Evolutionary conservation across 2,113 vertebrate species (phyloP).

Genomic region (Trematomus loennbergii): DNA sequence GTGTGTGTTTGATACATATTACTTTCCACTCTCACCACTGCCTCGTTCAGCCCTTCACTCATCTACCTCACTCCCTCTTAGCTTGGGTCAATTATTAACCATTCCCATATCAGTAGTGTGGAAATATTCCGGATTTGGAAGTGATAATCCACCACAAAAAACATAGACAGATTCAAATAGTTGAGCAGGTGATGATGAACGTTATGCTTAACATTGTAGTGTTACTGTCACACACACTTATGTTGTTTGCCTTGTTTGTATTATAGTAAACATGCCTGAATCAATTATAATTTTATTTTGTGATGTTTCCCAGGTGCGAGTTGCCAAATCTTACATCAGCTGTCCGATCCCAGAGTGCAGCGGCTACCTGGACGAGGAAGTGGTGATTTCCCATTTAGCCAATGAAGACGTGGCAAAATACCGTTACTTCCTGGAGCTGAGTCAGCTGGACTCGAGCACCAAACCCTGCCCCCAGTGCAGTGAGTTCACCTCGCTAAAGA

Average conservation of each 20-base stretch:
- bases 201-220: not conserved
- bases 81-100: constrained; percentile 50
- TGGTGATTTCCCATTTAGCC: constrained; percentile 89
- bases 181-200: not conserved
- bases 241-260: not conserved
- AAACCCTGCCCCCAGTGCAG: constrained; percentile 98
- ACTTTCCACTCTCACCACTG: constrained; percentile 1
- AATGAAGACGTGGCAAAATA: constrained; percentile 93
- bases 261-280: not conserved
- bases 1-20: constrained; percentile 11
- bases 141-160: not conserved
- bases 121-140: constrained; percentile 1
- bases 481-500: constrained; percentile 94
- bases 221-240: not conserved
- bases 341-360: constrained; percentile 96
- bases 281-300: not conserved
- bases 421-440: constrained; percentile 95
- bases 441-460: constrained; percentile 94
- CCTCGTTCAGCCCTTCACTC: constrained; percentile 12
- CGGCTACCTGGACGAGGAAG: constrained; percentile 92
- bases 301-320: constrained; percentile 85
- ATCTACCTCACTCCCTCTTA: not conserved
- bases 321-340: constrained; percentile 89
- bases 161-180: not conserved
- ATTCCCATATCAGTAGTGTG: constrained; percentile 8